Base-by-base conservation (phyloP, 2,113 vertebrate genomes). In the Syrrhaptes paradoxus region DNA sequence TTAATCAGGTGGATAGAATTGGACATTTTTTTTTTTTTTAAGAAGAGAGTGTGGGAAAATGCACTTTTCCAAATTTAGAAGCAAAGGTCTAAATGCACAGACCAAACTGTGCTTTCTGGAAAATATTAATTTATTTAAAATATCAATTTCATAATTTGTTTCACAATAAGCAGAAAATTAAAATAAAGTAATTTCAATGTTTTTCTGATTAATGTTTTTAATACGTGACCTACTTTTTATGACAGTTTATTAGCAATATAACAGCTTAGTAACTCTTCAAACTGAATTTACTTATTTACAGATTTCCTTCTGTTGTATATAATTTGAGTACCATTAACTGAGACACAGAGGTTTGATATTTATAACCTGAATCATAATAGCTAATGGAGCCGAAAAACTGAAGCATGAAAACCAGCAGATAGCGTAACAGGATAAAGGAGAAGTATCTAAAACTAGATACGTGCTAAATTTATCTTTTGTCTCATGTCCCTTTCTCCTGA, bases 1-100 rank as follows among this genome's bases (percentile, higher is more conserved):
- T 95, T 96, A 97, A 97, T 96, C 81, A 96, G 88, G 89, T 93
- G 59, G 45, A 94, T 89, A 67, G 38, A 95, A 90, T 7, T 70
- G 71, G 43, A 71, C 48, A 72, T 67, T 21, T 70, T 32, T 77
- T 48, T 51, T 78, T 77, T 89, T 94, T 76, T 62, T 62, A 59
- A 45, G 38, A 71, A n/a, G 32, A 93, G n/a, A 80, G 63, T 92
- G 55, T 97, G 89, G 89, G 90, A 91, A 97, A 97, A 95, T 87
- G 43, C 32, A 82, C 59, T 91, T 58, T 79, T 90, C 76, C 7
- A 57, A 74, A 89, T 88, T 61, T 85, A 63, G 24, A 54, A 89
- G 41, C 85, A 90, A 91, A 79, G 11, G 8, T 85, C 19, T 87
- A n/a, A n/a, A n/a, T n/a, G n/a, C n/a, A n/a, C n/a, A n/a, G n/a